Conservation (phyloP, 2,113 vertebrate species). For the Calidris pugnax region DNA sequence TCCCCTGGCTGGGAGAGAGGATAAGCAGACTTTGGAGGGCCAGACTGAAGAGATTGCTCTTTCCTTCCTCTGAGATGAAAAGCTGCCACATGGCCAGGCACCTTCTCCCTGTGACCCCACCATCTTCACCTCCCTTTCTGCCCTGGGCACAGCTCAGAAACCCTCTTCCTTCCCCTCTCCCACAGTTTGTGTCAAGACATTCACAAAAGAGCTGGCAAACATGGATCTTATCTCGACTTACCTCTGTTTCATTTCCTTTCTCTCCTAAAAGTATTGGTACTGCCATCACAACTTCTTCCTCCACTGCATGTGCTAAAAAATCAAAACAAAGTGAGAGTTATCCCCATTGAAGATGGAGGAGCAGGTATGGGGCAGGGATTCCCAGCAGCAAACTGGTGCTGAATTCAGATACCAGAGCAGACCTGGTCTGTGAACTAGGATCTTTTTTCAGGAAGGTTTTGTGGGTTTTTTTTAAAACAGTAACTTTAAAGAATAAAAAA, state of each 20-base stretch:
- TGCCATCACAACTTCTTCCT: not conserved
- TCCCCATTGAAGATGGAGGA: rapidly evolving
- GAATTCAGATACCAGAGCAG: not conserved
- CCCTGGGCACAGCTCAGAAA: not conserved
- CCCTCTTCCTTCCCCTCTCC: not conserved
- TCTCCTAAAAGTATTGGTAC: not conserved
- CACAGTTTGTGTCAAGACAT: rapidly evolving
- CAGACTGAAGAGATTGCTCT: not conserved
- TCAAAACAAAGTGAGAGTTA: rapidly evolving
- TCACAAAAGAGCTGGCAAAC: not conserved
- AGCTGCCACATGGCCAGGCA: not conserved
- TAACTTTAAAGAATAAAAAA: not conserved
- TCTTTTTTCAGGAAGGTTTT: not conserved
- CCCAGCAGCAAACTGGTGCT: not conserved
- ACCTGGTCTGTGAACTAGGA: not conserved
- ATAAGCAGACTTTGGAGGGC: not conserved
- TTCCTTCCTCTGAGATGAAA: not conserved
- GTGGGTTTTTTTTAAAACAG: not conserved
- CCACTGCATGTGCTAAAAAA: not conserved
- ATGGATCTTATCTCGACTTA: not conserved
- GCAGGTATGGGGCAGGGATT: not conserved
- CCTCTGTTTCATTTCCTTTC: not conserved
- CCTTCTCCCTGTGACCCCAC: not conserved
- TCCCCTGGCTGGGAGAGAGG: not conserved
- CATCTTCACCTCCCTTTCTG: not conserved